Conservation (phyloP, 2,113 vertebrate genomes). For the Dascyllus trimaculatus region DNA sequence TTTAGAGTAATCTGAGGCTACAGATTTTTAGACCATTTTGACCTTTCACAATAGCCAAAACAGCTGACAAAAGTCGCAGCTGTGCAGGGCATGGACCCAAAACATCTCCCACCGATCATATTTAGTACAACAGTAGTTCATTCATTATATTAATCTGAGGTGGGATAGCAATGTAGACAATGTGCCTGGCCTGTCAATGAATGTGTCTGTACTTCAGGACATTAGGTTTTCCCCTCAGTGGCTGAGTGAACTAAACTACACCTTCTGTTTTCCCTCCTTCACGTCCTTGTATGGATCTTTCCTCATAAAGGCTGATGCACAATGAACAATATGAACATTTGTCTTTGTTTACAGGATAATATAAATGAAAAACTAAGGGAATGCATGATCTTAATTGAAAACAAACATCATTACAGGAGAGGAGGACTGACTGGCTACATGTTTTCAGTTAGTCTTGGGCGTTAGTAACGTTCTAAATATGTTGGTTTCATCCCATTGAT, state of each 20-base stretch:
- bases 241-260: constrained; percentile 5
- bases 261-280: constrained; percentile 18
- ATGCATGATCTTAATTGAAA: constrained; percentile 29
- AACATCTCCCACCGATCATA: constrained; percentile 58
- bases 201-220: constrained; percentile 39
- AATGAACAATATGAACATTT: background rate
- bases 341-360: constrained; percentile 3
- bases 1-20: background rate
- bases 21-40: constrained; percentile 24
- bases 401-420: constrained; percentile 25
- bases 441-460: constrained; percentile 67
- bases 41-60: constrained; percentile 47
- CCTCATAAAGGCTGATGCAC: background rate
- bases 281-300: background rate
- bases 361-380: constrained; percentile 8
- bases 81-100: constrained; percentile 54
- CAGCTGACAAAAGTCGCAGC: constrained; percentile 52
- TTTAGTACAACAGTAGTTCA: constrained; percentile 69
- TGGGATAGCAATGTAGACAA: constrained; percentile 73
- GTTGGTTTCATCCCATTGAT: constrained; percentile 47
- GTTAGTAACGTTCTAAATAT: constrained; percentile 52
- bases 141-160: constrained; percentile 65
- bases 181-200: constrained; percentile 58
- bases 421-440: constrained; percentile 37
- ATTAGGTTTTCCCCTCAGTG: constrained; percentile 21